Percentiles rank a stretch among this genome's conserved stretches.
phyloP scores from a whole-genome alignment of 2,888 invertebrate genomes.

The Steinernema hermaphroditum region DNA sequence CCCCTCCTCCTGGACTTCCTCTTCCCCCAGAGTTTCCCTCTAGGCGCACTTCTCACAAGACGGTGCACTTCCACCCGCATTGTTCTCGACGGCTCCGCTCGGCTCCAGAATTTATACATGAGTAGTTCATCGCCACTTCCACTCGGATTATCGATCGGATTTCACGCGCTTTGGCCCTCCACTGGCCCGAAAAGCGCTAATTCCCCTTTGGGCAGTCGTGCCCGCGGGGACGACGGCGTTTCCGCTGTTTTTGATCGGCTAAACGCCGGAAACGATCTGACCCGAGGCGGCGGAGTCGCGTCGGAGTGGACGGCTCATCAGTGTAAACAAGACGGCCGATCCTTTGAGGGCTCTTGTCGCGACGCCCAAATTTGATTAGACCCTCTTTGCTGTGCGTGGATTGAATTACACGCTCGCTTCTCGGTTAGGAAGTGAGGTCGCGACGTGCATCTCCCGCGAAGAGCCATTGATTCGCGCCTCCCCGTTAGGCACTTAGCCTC shows the following conservation, averaged over 20 bases:
- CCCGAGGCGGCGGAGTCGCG: neutral
- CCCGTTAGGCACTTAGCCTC: neutral
- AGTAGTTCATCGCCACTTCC: slow-evolving; percentile 7
- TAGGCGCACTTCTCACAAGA: neutral
- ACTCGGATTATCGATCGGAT: slow-evolving; percentile 3
- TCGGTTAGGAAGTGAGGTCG: neutral
- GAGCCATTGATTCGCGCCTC: slow-evolving; percentile 5
- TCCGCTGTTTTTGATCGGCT: neutral
- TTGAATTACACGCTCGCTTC: slow-evolving; percentile 13
- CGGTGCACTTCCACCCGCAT: neutral
- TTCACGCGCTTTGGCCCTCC: slow-evolving; percentile 20
- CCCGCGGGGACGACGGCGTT: neutral
- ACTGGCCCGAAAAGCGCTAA: neutral
- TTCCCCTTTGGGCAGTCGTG: slow-evolving; percentile 3
- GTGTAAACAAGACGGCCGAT: neutral
- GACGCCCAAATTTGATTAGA: slow-evolving; percentile 2
- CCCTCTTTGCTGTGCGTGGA: slow-evolving; percentile 16
- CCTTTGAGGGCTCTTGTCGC: too few relatives aligned
- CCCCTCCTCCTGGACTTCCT: neutral
- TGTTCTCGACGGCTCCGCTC: neutral
- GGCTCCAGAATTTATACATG: neutral
- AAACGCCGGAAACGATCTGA: neutral
- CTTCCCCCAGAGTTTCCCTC: neutral
- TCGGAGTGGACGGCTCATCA: neutral
- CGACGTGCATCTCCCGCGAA: neutral